Evolutionary conservation across 2,797 vertebrate species (phyloP).

Genomic region (Pogoniulus pusillus): DNA sequence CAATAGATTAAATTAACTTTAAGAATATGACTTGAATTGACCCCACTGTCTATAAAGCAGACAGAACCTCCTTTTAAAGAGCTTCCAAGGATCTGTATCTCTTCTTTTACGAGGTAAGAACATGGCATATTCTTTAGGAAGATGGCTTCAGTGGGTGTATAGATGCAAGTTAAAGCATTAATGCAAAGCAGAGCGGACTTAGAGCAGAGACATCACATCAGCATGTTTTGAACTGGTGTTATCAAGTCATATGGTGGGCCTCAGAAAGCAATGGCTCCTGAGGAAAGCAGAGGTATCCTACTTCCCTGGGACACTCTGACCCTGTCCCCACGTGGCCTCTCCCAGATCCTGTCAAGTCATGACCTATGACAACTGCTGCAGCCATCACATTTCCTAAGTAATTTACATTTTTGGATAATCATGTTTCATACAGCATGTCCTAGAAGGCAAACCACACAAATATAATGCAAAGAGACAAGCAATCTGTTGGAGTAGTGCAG

Average conservation of each 20-base stretch:
- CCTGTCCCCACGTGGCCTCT: not conserved
- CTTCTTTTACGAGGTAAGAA: not conserved
- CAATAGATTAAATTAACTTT: not conserved
- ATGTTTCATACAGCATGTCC: not conserved
- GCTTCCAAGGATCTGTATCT: not conserved
- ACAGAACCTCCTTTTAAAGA: not conserved
- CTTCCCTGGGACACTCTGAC: not conserved
- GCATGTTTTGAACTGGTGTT: not conserved
- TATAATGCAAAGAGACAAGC: conserved; percentile 45
- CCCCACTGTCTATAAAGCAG: not conserved
- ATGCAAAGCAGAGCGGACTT: not conserved
- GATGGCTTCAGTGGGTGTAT: not conserved
- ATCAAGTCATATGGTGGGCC: not conserved
- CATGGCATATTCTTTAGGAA: not conserved
- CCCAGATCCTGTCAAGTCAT: not conserved
- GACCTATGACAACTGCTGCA: not conserved
- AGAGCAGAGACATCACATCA: not conserved
- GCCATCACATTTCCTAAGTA: not conserved
- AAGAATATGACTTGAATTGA: not conserved
- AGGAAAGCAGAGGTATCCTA: not conserved
- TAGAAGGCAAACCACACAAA: conserved; percentile 48
- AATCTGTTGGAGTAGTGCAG: conserved; percentile 10
- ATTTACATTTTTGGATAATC: not conserved
- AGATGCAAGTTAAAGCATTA: not conserved
- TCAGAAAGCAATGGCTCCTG: not conserved